Evolutionary conservation across 2,113 vertebrate genomes (phyloP), one percentile per base, ranked within the genome.

Genomic region (Sakesphorus luctuosus): DNA sequence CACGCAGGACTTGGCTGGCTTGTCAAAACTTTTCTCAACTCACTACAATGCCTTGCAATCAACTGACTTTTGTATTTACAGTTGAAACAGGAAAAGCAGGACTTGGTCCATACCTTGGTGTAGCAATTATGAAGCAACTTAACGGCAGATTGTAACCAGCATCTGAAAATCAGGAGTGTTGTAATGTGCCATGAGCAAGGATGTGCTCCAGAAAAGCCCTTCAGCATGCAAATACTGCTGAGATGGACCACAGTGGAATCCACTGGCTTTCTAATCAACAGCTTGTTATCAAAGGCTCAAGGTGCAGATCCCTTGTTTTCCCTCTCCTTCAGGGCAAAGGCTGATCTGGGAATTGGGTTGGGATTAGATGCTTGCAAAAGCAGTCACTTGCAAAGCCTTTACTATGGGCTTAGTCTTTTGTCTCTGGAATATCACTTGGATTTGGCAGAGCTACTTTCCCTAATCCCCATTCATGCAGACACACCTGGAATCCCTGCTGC

Each of bases 21-120:
- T 65, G 40, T 59, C 62, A 63, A 46, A 90, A 68, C 61, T 56
- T 66, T 88, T 68, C 46, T 95, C 85, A 91, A 10, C 69, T 83
- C 55, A n/a, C 38, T 87, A 26, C 17, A 61, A 31, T 50, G 73
- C 58, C 61, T 59, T 84, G 85, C 90, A 95, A 92, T 65, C 88
- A 97, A 97, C 94, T 75, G 80, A 18, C 44, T 69, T 78, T 65
- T 56, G 76, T 49, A 84, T 94, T 87, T 91, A 62, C 94, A 91
- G 95, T 94, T 95, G 91, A 93, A 96, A 97, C 94, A 97, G 96
- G 97, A 97, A 97, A 94, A 93, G 90, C 73, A 75, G 78, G 93
- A 85, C 93, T 92, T 95, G 81, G 91, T 82, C 90, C 95, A 96
- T 96, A 89, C 67, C 68, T 95, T 88, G 90, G 61, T 96, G 95